phyloP scores from a whole-genome alignment of 2,888 invertebrate genomes.

The Uloborus plumipes region DNA sequence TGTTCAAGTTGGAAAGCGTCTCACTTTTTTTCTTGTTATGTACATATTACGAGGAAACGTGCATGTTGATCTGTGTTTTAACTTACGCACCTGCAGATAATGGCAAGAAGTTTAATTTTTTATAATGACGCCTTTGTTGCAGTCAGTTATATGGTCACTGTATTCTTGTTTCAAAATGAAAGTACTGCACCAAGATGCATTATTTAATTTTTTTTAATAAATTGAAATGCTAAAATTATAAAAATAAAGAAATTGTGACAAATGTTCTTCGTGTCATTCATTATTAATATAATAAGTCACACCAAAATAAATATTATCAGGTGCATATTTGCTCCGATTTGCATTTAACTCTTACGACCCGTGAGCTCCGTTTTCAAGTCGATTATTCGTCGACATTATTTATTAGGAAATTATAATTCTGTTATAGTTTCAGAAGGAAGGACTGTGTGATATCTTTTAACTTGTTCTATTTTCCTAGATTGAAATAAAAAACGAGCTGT shows the following conservation, averaged over 20 bases:
- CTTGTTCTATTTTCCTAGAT: no score
- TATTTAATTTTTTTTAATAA: conserved; percentile 55
- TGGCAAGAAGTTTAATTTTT: conserved; percentile 53
- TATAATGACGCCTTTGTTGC: conserved; percentile 57
- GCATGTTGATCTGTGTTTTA: conserved; percentile 61
- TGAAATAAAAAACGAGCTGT: no score
- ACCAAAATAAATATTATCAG: no score
- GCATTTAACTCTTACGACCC: no score
- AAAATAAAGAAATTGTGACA: conserved; percentile 43
- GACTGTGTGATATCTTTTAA: no score
- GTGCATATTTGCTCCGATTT: no score
- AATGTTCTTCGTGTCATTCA: conserved; percentile 6
- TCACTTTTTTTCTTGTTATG: conserved; percentile 56
- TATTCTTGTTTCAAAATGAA: conserved; percentile 48
- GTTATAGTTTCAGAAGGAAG: no score
- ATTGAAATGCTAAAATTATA: conserved; percentile 52
- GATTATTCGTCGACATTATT: no score
- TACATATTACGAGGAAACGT: conserved; percentile 47
- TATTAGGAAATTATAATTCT: no score
- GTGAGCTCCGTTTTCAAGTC: no score
- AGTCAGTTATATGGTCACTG: conserved; percentile 48
- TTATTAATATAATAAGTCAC: neutral
- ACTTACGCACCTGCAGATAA: conserved; percentile 58
- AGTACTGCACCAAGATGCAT: conserved; percentile 53
- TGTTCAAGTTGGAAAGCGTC: conserved; percentile 37